Conservation (phyloP, 2,888 invertebrate species). For the Orchesella flavescens region DNA sequence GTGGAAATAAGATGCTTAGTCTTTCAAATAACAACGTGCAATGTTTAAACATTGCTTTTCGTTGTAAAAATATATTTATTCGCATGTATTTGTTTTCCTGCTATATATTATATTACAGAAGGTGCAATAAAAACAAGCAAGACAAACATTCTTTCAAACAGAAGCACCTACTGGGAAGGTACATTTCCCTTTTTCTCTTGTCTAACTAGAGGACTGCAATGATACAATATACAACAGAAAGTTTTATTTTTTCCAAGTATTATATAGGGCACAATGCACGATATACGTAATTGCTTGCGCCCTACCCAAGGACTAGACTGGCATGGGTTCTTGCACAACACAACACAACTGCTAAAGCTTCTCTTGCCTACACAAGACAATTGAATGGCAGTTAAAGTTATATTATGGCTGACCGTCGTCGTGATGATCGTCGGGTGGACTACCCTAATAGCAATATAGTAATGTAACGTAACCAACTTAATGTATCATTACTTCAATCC, state of each 20-base stretch:
- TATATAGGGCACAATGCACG: too few relatives aligned
- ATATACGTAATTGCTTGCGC: not conserved
- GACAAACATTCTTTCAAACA: too few relatives aligned
- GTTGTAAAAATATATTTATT: too few relatives aligned
- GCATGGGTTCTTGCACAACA: slow-evolving; percentile 17
- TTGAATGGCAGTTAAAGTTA: slow-evolving; percentile 49
- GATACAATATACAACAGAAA: not conserved
- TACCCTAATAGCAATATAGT: slow-evolving; percentile 41
- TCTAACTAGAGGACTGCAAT: too few relatives aligned
- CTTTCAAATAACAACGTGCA: too few relatives aligned
- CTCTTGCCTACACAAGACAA: slow-evolving; percentile 29
- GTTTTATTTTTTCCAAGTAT: not conserved
- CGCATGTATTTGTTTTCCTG: too few relatives aligned
- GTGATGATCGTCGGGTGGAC: slow-evolving; percentile 11
- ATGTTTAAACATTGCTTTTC: too few relatives aligned
- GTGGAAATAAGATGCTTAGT: too few relatives aligned
- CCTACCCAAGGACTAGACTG: not conserved
- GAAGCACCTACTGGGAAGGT: too few relatives aligned
- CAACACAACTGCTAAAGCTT: not conserved
- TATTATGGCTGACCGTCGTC: slow-evolving; percentile 47
- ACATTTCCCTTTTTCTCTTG: too few relatives aligned
- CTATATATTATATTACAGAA: too few relatives aligned
- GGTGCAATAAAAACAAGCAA: too few relatives aligned
- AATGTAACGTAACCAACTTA: slow-evolving; percentile 45
- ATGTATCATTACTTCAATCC: slow-evolving; percentile 54